These are phyloP conservation scores for Turritopsis dohrnii DNA, from an alignment of 30 jellyfish, hydroid and myxozoan species.

Conservation along the genomic window DNA sequence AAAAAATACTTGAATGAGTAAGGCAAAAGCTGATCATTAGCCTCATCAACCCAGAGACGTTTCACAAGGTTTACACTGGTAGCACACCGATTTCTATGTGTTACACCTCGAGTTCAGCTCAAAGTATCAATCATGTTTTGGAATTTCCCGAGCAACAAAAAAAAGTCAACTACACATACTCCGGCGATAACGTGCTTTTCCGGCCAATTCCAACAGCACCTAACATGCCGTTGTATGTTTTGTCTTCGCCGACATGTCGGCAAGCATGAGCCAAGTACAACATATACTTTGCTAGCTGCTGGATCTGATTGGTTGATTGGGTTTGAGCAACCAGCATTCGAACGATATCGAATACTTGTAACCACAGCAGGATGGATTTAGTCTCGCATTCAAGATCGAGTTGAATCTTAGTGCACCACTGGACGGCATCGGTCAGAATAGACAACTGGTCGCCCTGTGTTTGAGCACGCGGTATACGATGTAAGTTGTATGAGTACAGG, in stretches of 20 bases:
- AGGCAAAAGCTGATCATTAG: too few relatives aligned
- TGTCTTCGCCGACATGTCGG: slow-evolving; percentile 67
- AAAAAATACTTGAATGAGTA: too few relatives aligned
- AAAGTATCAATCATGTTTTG: too few relatives aligned
- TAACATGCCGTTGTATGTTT: slow-evolving; percentile 59
- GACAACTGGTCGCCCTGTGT: slow-evolving; percentile 31
- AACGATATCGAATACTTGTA: slow-evolving; percentile 50
- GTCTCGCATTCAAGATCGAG: slow-evolving; percentile 43
- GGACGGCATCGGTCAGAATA: slow-evolving; percentile 44
- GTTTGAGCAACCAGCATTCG: slow-evolving; percentile 20
- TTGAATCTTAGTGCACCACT: slow-evolving; percentile 44
- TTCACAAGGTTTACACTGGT: too few relatives aligned
- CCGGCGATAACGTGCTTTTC: slow-evolving; percentile 50
- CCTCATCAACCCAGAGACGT: too few relatives aligned
- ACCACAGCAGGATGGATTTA: slow-evolving; percentile 56
- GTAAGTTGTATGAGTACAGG: slow-evolving; percentile 56
- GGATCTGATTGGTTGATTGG: background rate
- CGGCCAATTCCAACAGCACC: slow-evolving; percentile 82
- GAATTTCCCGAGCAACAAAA: too few relatives aligned
- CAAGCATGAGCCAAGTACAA: slow-evolving; percentile 29
- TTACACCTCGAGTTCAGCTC: background rate
- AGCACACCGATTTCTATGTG: too few relatives aligned
- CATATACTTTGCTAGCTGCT: slow-evolving; percentile 38
- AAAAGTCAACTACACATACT: slow-evolving; percentile 37
- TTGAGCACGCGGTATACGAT: slow-evolving; percentile 31